phyloP scores from a whole-genome alignment of 2,888 invertebrate genomes.

The Agrotis exclamationis region DNA sequence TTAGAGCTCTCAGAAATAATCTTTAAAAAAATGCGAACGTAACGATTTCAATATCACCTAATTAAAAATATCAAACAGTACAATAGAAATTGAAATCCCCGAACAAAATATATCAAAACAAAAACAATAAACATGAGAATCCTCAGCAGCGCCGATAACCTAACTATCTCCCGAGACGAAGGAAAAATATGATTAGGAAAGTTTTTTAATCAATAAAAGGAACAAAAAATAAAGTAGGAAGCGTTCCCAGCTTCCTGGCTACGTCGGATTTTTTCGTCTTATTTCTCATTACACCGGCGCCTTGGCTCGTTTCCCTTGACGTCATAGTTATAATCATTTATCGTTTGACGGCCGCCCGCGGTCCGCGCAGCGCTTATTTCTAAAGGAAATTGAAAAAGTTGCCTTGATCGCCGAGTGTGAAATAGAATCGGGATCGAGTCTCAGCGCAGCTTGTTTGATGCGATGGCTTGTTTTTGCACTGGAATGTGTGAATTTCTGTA shows the following conservation, averaged over 20 bases:
- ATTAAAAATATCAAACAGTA: neutral
- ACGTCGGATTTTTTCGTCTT: conserved; percentile 75
- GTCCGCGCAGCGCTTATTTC: conserved; percentile 75
- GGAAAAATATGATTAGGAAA: conserved; percentile 85
- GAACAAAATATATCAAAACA: conserved; percentile 44
- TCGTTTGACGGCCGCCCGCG: conserved; percentile 86
- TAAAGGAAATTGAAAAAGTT: conserved; percentile 88
- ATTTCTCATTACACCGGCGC: conserved; percentile 84
- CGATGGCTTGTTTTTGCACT: conserved; percentile 59
- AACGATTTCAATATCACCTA: neutral
- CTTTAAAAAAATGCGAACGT: too few species aligned
- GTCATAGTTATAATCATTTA: conserved; percentile 89
- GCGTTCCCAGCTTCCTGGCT: conserved; percentile 66
- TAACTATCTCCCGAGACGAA: conserved; percentile 68
- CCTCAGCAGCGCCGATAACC: conserved; percentile 67
- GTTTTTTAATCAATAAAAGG: conserved; percentile 88
- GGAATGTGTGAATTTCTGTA: conserved; percentile 6
- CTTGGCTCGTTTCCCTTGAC: conserved; percentile 83
- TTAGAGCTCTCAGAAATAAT: too few species aligned
- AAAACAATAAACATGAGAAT: conserved; percentile 65
- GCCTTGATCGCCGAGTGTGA: conserved; percentile 77
- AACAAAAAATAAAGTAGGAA: conserved; percentile 71
- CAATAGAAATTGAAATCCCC: conserved; percentile 35
- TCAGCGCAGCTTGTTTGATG: conserved; percentile 56
- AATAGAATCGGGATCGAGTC: conserved; percentile 73